A percentile compares a stretch with the other conserved stretches of the same genome.
Conservation (phyloP, 2,888 invertebrate genomes). For the Callosobruchus maculatus region DNA sequence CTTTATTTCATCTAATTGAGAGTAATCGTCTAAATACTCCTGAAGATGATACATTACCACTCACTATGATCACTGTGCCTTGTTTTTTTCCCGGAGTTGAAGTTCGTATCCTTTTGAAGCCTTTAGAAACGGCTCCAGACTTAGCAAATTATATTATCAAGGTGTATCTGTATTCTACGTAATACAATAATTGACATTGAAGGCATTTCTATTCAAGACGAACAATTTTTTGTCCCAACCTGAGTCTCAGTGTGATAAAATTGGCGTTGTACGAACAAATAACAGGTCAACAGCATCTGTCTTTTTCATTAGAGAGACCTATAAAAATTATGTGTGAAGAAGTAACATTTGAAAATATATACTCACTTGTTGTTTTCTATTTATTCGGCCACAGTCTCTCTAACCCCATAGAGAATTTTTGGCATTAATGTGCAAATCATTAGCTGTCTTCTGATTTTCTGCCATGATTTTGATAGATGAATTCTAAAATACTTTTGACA, state of each 20-base stretch:
- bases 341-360: not conserved
- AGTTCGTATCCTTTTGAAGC: not conserved
- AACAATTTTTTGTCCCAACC: not conserved
- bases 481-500: no score
- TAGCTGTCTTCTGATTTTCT: no score
- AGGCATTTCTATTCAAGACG: not conserved
- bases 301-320: no score
- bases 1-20: not conserved
- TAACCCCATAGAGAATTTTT: no score
- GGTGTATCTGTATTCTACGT: slow-evolving; percentile 4
- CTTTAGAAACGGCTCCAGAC: not conserved
- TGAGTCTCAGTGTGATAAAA: no score
- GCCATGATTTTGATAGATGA: no score
- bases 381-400: not conserved
- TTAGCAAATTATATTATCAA: slow-evolving; percentile 1
- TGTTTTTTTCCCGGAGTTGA: not conserved
- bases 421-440: no score
- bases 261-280: no score
- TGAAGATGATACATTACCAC: slow-evolving; percentile 3
- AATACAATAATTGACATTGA: slow-evolving; percentile 3
- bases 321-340: no score
- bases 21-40: not conserved
- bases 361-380: slow-evolving; percentile 6
- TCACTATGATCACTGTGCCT: not conserved
- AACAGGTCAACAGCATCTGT: no score